Conservation (phyloP, 1,140 invertebrate species). For the Ceratoteleas bidentatus region DNA sequence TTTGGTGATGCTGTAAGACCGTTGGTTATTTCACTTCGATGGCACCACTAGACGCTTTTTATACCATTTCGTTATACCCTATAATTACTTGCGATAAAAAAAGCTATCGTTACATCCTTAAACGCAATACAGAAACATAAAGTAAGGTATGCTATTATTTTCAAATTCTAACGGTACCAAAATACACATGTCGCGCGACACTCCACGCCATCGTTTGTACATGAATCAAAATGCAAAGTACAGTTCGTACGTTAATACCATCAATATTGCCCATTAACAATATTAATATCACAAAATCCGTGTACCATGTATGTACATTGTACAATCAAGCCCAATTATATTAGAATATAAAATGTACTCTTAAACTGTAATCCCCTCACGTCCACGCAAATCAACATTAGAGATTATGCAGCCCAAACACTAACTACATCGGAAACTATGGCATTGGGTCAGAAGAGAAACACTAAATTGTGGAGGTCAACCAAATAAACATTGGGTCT, state of each 20-base stretch:
- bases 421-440: neutral
- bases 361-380: conserved; percentile 3
- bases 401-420: conserved; percentile 13
- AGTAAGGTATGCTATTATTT: conserved; percentile 59
- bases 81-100: conserved; percentile 33
- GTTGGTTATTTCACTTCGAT: conserved; percentile 53
- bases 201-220: conserved; percentile 25
- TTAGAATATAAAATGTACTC: conserved; percentile 18
- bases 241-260: conserved; percentile 29
- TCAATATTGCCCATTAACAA: conserved; percentile 34
- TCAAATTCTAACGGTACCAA: conserved; percentile 47
- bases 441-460: too few species aligned
- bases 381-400: conserved; percentile 6
- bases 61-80: conserved; percentile 38
- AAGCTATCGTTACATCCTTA: conserved; percentile 31
- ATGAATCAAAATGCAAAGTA: conserved; percentile 45
- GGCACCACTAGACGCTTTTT: conserved; percentile 43
- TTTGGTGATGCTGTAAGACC: conserved; percentile 75
- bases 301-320: conserved; percentile 42
- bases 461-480: too few species aligned
- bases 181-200: conserved; percentile 23
- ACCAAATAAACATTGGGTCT: too few species aligned
- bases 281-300: conserved; percentile 49
- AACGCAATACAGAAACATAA: conserved; percentile 40
- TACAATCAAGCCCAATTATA: too few species aligned